A percentile compares a stretch with the other conserved stretches of the same genome.
Conservation (phyloP, 2,113 vertebrate genomes). For the Brevimyrus niger region DNA sequence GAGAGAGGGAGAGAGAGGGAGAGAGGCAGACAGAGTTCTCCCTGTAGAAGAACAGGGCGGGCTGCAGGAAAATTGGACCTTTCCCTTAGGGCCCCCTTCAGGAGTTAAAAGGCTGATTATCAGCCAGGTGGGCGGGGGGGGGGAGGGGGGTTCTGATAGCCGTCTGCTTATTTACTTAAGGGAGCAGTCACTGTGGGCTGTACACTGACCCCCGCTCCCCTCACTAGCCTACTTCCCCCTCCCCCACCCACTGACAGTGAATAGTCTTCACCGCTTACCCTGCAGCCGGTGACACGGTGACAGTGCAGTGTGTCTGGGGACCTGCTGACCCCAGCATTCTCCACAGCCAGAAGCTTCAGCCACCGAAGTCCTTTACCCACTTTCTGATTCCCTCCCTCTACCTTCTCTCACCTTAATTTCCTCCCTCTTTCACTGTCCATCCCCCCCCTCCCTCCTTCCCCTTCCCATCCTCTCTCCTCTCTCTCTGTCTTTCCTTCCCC, state of each 20-base stretch:
- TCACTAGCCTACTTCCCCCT: background rate
- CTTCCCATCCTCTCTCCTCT: background rate
- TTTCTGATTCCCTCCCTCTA: background rate
- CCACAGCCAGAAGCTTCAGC: background rate
- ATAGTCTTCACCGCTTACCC: background rate
- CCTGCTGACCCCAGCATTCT: background rate
- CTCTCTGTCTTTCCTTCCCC: background rate
- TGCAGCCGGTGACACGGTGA: background rate
- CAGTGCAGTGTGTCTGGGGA: background rate
- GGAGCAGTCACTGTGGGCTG: background rate
- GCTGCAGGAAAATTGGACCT: constrained; percentile 4
- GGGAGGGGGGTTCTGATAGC: background rate
- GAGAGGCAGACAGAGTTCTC: background rate
- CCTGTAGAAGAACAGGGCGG: background rate
- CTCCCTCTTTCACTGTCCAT: background rate
- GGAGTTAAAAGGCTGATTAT: background rate
- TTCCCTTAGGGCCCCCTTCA: background rate
- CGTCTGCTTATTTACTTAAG: background rate
- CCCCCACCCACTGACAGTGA: background rate
- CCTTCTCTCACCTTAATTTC: background rate
- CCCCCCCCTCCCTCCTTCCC: background rate
- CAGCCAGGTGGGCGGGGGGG: background rate
- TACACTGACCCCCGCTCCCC: background rate
- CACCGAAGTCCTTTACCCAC: background rate
- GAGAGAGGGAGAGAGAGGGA: background rate